Base-by-base conservation (phyloP, 1,140 invertebrate species). In the Zaprionus tsacasi region DNA sequence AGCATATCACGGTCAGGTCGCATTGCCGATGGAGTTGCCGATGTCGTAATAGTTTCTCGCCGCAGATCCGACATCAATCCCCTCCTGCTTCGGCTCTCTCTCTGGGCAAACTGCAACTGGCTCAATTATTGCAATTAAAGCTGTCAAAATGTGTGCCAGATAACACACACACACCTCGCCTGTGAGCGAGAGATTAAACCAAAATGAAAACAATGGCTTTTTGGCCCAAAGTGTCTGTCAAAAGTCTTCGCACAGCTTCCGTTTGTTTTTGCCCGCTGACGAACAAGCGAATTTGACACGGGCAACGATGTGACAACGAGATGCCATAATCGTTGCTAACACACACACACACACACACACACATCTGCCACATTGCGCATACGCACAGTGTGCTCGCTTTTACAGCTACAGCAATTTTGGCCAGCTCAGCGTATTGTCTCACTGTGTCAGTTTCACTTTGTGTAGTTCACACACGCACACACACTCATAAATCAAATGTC, bases 181-280 rank as follows among this genome's bases (percentile, higher is more conserved):
- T 21, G 21, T 1, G 27, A 30, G 27, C 43, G 15, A 17, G 45
- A 25, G 45, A 33, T 55, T n/a, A 30, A 55, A 25, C 6, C 27
- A 54, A 54, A 13, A 15, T 43, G 52, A 65, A 65, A 65, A 75
- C 73, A 76, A 71, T 70, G 48, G 61, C 50, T 38, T n/a, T 48
- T 76, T 63, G 63, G 36, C 64, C 15, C 45, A 58, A 56, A 67
- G 78, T 78, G 76, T 50, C 63, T 79, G 82, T 83, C 73, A 79
- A 88, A 87, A 81, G 59, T 58, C 17, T 59, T 80, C 65, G 81
- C 83, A 77, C 85, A 83, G 83, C 83, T 88, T 88, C 83, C 83
- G 83, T 89, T 88, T 87, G 30, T 45, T 13, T 48, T 33, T 63
- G 10, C 27, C 13, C 63, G 60, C 67, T 63, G 56, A 69, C 33